These are phyloP conservation scores for Parambassis ranga DNA, from an alignment of 2,797 vertebrate genomes.

Conservation along the genomic window DNA sequence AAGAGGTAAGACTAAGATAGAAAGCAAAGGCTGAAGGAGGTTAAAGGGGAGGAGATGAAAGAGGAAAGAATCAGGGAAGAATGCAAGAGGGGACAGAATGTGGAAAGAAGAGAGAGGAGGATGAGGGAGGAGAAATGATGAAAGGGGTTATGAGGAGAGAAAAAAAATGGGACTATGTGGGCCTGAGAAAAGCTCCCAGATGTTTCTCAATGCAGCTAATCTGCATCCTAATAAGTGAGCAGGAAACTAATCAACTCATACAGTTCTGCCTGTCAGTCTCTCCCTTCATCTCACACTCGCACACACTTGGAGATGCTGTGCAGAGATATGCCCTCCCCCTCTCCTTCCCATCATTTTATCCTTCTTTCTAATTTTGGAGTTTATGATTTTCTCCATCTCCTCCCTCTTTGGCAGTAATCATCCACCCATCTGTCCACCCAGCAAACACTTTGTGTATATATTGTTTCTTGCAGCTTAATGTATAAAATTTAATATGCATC, in stretches of 20 bases:
- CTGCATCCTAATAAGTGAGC: slow-evolving; percentile 81
- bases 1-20: slow-evolving; percentile 18
- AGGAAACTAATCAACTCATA: slow-evolving; percentile 79
- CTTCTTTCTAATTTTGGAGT: slow-evolving; percentile 60
- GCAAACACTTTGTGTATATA: slow-evolving; percentile 12
- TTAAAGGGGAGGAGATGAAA: slow-evolving; percentile 35
- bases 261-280: slow-evolving; percentile 74
- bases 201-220: slow-evolving; percentile 81
- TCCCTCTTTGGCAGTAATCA: slow-evolving; percentile 59
- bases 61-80: background rate
- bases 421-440: slow-evolving; percentile 62
- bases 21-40: slow-evolving; percentile 24
- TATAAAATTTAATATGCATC: slow-evolving; percentile 1
- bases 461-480: slow-evolving; percentile 27
- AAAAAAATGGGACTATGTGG: slow-evolving; percentile 13
- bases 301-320: slow-evolving; percentile 18
- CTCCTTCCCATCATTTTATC: slow-evolving; percentile 38
- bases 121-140: slow-evolving; percentile 13
- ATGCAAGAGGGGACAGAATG: background rate
- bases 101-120: slow-evolving; percentile 7
- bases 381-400: slow-evolving; percentile 53
- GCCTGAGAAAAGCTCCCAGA: slow-evolving; percentile 73
- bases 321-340: background rate
- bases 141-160: slow-evolving; percentile 29
- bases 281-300: slow-evolving; percentile 30